A percentile compares a stretch with the other conserved stretches of the same genome.
Conservation (phyloP, 2,888 invertebrate species). For the Azorinus chamasolen region DNA sequence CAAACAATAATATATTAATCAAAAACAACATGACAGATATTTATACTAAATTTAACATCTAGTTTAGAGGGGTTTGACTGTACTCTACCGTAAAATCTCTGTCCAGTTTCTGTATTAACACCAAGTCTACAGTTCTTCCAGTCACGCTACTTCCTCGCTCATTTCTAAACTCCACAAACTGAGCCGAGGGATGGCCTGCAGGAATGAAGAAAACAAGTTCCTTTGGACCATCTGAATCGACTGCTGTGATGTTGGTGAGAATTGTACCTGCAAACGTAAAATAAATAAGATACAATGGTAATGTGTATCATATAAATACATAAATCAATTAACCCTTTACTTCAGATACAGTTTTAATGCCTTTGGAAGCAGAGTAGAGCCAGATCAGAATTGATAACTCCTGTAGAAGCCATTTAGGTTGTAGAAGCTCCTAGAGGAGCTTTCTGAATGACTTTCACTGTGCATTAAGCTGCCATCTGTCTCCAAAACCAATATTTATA, state of each 20-base stretch:
- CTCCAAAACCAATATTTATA: too few species aligned
- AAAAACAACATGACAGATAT: too few species aligned
- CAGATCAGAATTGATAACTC: too few species aligned
- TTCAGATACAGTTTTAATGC: constrained; percentile 1
- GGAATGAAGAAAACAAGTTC: constrained; percentile 69
- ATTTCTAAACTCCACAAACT: constrained; percentile 67
- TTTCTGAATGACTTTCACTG: too few species aligned
- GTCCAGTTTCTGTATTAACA: constrained; percentile 72
- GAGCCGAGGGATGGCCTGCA: constrained; percentile 52
- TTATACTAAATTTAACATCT: too few species aligned
- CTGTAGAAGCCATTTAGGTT: too few species aligned
- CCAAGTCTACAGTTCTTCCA: constrained; percentile 73
- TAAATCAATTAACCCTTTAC: too few species aligned
- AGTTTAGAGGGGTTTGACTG: too few species aligned
- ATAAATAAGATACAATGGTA: not conserved
- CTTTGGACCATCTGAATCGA: constrained; percentile 75
- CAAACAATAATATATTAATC: too few species aligned
- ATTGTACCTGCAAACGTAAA: constrained; percentile 65
- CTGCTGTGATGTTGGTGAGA: constrained; percentile 72
- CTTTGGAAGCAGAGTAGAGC: too few species aligned
- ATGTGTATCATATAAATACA: not conserved
- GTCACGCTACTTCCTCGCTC: constrained; percentile 53
- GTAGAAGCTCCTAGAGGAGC: too few species aligned
- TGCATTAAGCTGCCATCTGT: too few species aligned
- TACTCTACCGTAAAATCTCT: constrained; percentile 67